phyloP scores from a whole-genome alignment of 2,797 vertebrate genomes.

The Dryobates pubescens region DNA sequence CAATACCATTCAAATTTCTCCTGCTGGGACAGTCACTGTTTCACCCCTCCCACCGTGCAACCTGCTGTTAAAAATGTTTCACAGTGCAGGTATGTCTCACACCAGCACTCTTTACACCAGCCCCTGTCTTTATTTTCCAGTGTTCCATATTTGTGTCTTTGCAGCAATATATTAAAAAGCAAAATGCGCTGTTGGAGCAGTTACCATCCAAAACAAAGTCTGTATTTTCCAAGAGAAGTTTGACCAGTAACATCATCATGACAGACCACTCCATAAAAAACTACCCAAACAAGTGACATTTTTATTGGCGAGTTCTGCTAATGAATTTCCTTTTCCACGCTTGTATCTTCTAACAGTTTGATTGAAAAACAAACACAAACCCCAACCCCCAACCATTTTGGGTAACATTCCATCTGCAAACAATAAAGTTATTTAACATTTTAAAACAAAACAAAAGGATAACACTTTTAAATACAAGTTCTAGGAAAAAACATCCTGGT shows the following conservation, averaged over 20 bases:
- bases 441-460: background rate
- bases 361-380: background rate
- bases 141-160: background rate
- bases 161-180: background rate
- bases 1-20: background rate
- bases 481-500: background rate
- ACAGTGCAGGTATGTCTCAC: background rate
- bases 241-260: background rate
- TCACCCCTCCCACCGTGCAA: background rate
- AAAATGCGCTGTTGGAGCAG: background rate
- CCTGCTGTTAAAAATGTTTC: background rate
- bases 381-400: background rate
- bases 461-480: conserved; percentile 11
- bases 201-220: background rate
- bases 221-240: background rate
- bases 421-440: background rate
- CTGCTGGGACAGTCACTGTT: too few species aligned
- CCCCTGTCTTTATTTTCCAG: background rate
- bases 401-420: conserved; percentile 49
- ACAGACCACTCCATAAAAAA: conserved; percentile 35
- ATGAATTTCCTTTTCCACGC: conserved; percentile 15
- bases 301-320: conserved; percentile 61
- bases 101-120: background rate
- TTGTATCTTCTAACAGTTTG: background rate
- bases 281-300: conserved; percentile 40